phyloP scores from a whole-genome alignment of 2,113 vertebrate species.

The Carassius auratus region DNA sequence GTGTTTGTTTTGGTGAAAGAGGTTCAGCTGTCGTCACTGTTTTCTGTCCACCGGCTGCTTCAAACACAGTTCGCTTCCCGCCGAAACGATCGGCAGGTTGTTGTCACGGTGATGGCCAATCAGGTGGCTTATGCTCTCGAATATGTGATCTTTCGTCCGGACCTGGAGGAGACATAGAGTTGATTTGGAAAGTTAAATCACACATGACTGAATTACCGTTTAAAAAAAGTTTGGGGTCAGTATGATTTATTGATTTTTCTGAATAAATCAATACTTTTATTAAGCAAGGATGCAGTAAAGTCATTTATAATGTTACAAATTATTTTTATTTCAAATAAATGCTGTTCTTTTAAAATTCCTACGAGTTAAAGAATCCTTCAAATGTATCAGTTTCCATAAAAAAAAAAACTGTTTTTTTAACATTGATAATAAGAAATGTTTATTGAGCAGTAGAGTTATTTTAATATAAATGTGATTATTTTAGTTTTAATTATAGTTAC shows the following conservation, averaged over 20 bases:
- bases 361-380: neutral
- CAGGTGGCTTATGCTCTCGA: slow-evolving; percentile 96
- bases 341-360: neutral
- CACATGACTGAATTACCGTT: neutral
- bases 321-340: neutral
- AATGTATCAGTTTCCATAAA: neutral
- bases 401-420: too few species aligned
- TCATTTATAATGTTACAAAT: neutral
- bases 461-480: too few species aligned
- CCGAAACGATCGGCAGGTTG: slow-evolving; percentile 93
- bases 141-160: slow-evolving; percentile 94
- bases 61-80: slow-evolving; percentile 95
- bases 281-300: neutral
- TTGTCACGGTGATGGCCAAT: slow-evolving; percentile 95
- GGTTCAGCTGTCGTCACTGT: slow-evolving; percentile 73
- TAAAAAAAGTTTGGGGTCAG: neutral
- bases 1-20: slow-evolving; percentile 48
- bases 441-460: neutral
- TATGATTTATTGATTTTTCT: too few species aligned
- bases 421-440: neutral
- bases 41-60: slow-evolving; percentile 89
- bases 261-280: neutral
- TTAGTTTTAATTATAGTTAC: too few species aligned
- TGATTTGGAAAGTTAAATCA: neutral
- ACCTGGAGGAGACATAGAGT: slow-evolving; percentile 76